A percentile compares a stretch with the other conserved stretches of the same genome.
phyloP scores from a whole-genome alignment of 2,888 invertebrate genomes.

The Amphimallon solstitiale region DNA sequence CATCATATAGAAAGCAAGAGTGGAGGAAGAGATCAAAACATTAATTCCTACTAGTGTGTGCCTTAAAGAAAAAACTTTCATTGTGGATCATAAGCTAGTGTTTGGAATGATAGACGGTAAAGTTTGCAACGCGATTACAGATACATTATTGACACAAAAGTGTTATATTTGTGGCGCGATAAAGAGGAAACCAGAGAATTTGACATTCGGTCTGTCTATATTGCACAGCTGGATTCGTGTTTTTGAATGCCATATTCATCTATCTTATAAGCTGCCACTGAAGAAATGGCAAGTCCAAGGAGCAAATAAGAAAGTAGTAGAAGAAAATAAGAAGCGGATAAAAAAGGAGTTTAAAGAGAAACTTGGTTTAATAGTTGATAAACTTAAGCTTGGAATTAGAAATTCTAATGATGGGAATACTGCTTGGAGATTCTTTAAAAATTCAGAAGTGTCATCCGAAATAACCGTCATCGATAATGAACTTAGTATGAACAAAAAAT shows the following conservation, averaged over 20 bases:
- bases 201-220: constrained; percentile 3
- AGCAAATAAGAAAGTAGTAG: constrained; percentile 40
- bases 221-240: background rate
- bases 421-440: no score
- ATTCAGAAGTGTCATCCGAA: no score
- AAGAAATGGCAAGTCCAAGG: constrained; percentile 47
- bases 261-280: constrained; percentile 41
- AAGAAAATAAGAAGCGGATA: constrained; percentile 33
- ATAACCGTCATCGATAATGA: no score
- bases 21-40: constrained; percentile 39
- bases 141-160: constrained; percentile 21
- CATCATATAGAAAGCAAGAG: constrained; percentile 39
- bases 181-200: constrained; percentile 5
- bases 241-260: constrained; percentile 44
- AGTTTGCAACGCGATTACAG: constrained; percentile 43
- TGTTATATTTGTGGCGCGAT: no score
- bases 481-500: no score
- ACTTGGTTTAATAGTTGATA: constrained; percentile 38
- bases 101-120: constrained; percentile 49
- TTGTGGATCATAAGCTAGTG: constrained; percentile 40
- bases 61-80: constrained; percentile 33
- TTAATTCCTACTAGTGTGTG: constrained; percentile 27
- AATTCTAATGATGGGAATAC: constrained; percentile 42
- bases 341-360: no score
- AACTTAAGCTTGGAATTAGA: constrained; percentile 39